Percentiles rank a stretch among this genome's conserved stretches.
phyloP scores from a whole-genome alignment of 2,888 invertebrate genomes.

The Trichopria drosophilae region DNA sequence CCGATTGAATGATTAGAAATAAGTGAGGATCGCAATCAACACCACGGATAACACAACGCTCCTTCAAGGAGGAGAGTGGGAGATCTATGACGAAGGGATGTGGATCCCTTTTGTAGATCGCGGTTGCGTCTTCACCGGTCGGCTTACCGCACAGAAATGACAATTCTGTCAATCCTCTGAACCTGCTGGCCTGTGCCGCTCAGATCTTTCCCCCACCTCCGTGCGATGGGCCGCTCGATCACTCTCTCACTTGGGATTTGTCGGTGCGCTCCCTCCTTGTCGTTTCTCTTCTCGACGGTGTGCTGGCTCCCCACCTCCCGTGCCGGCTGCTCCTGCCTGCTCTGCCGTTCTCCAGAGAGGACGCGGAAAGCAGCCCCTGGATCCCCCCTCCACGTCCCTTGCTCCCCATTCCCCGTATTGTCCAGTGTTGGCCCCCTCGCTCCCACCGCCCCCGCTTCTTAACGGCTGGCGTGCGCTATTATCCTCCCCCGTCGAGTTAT shows the following conservation, averaged over 20 bases:
- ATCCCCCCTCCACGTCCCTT: too few species aligned
- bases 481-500: too few species aligned
- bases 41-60: not conserved
- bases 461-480: too few species aligned
- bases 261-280: not conserved
- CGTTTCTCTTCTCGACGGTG: slow-evolving; percentile 2
- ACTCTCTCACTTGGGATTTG: slow-evolving; percentile 6
- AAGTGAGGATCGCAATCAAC: slow-evolving; percentile 1
- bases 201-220: slow-evolving; percentile 26
- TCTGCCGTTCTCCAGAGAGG: too few species aligned
- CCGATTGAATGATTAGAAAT: too few species aligned
- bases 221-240: slow-evolving; percentile 1
- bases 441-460: too few species aligned
- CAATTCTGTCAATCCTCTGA: slow-evolving; percentile 50
- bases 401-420: too few species aligned
- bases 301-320: not conserved
- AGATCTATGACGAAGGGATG: too few species aligned
- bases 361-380: too few species aligned
- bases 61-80: too few species aligned
- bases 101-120: slow-evolving; percentile 16
- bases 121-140: slow-evolving; percentile 27
- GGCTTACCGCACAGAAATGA: slow-evolving; percentile 46
- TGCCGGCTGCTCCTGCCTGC: too few species aligned
- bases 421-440: too few species aligned
- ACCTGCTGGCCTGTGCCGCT: slow-evolving; percentile 35